Base-by-base conservation (phyloP, 2,888 invertebrate species). In the Adelognathus sp. region DNA sequence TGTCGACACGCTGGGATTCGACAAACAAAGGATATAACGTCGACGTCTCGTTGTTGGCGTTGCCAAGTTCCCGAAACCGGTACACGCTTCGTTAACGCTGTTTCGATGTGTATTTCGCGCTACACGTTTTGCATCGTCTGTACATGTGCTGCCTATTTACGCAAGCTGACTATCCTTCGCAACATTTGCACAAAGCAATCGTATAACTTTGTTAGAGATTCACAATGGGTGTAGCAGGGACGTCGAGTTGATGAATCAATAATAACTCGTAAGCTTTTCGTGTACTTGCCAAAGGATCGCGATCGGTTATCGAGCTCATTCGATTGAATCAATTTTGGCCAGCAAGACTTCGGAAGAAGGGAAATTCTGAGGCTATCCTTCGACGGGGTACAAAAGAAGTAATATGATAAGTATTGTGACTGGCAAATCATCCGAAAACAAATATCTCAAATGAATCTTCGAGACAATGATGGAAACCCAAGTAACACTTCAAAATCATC, bases 71-170 rank as follows among this genome's bases (percentile, higher is more conserved):
- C 66, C 54, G 41, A 16, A 66, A 71, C 36, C 27, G 52, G 16
- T 16, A 33, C 52, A 9, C 36, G 41, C 66, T 71, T 76, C 64
- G 71, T 72, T 71, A 72, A 44, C 33, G n/a, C 58, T 41, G 18
- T 27, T 52, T 64, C 7, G 18, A 18, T 61, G 60, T 71, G 9
- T 61, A 72, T 66, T 41, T 39, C 6, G 24, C 33, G n/a, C 16
- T 39, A 14, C 4, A 18, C 5, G 21, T 16, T 11, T 0, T 33
- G 56, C 1, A 7, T 50, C 2, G 14, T n/a, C 14, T 7, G 31
- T 14, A 18, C 24, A 64, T 14, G 27, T 24, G 33, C 14, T 18
- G 24, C 21, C 21, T 64, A 21, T 33, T 75, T 75, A 46, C 46
- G 9, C 21, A 46, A 24, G 3, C 24, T 14, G 1, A 18, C 46